A percentile compares a stretch with the other conserved stretches of the same genome.
Evolutionary conservation across 2,113 vertebrate genomes (phyloP).

Genomic region (Craseonycteris thonglongyai): DNA sequence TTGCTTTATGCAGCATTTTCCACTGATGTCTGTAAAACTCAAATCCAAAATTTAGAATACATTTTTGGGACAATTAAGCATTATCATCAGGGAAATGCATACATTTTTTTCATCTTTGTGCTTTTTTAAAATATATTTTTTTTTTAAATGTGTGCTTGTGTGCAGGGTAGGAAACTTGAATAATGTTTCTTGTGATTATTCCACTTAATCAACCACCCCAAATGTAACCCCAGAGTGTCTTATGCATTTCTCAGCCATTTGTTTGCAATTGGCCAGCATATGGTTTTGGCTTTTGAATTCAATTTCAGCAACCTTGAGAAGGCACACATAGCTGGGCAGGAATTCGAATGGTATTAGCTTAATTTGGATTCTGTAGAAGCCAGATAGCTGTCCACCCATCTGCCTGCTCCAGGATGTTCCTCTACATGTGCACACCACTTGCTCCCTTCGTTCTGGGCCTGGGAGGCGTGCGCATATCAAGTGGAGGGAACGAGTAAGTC

Average conservation of each 20-base stretch:
- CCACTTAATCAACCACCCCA: conserved; percentile 64
- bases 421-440: not conserved
- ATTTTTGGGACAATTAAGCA: not conserved
- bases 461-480: not conserved
- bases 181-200: conserved; percentile 55
- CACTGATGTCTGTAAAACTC: not conserved
- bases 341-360: conserved; percentile 54
- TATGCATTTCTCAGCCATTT: conserved; percentile 65
- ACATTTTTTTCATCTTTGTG: conserved; percentile 10
- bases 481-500: not conserved
- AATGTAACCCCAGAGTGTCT: conserved; percentile 37
- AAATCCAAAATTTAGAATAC: not conserved
- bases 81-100: conserved; percentile 15
- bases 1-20: not conserved
- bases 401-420: conserved; percentile 8
- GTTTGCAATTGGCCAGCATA: conserved; percentile 75
- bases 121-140: not conserved
- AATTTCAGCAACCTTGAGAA: conserved; percentile 67
- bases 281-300: conserved; percentile 72
- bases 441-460: not conserved
- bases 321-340: conserved; percentile 52
- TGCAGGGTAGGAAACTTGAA: not conserved
- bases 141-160: conserved; percentile 6
- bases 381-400: conserved; percentile 3
- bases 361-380: conserved; percentile 20